A percentile compares a stretch with the other conserved stretches of the same genome.
Conservation (phyloP, 2,797 vertebrate genomes). For the Paramormyrops hopkinsi region DNA sequence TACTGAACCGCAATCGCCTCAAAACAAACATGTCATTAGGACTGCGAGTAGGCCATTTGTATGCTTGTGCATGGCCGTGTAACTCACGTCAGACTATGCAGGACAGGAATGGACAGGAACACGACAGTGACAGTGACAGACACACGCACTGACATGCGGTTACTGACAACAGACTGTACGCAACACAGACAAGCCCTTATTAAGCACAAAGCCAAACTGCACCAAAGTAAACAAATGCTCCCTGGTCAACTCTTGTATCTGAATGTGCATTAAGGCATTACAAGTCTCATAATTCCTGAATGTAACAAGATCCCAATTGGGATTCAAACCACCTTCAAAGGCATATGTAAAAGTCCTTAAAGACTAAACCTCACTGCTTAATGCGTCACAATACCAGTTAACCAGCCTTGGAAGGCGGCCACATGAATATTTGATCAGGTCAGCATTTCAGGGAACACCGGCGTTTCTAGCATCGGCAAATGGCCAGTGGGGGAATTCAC, state of each 20-base stretch:
- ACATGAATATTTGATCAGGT: neutral
- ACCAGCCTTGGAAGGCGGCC: neutral
- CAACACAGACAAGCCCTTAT: neutral
- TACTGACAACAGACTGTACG: neutral
- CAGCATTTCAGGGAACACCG: neutral
- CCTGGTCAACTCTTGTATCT: neutral
- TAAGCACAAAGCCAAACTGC: neutral
- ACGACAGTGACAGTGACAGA: neutral
- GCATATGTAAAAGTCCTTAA: neutral
- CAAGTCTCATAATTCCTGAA: neutral
- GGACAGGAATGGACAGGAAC: constrained; percentile 13
- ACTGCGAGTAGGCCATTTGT: neutral
- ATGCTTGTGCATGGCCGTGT: neutral
- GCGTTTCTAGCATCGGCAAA: neutral
- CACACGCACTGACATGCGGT: neutral
- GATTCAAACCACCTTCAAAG: neutral
- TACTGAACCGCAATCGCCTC: neutral
- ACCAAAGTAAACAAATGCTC: neutral
- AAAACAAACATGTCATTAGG: neutral
- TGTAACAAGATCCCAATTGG: neutral
- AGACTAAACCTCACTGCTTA: neutral
- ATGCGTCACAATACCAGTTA: neutral
- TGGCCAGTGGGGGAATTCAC: neutral
- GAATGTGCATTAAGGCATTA: neutral
- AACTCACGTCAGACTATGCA: neutral